These are phyloP conservation scores for Lucilia cuprina DNA, from an alignment of 1,140 invertebrate genomes.

Conservation along the genomic window DNA sequence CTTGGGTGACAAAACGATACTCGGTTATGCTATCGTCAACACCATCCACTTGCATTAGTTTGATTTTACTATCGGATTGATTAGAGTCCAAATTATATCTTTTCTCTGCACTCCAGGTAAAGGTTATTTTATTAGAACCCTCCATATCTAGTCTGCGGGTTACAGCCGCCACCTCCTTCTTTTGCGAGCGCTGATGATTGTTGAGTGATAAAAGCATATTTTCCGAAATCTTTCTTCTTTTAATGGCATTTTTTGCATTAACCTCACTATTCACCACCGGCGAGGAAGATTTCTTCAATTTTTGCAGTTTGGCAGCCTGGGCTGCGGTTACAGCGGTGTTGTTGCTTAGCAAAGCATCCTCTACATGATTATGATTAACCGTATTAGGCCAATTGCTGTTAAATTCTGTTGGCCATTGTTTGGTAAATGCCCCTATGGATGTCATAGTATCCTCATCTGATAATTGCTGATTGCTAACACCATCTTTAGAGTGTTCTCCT, in stretches of 20 bases:
- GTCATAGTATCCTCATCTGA: slow-evolving; percentile 63
- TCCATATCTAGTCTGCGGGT: slow-evolving; percentile 44
- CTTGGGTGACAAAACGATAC: slow-evolving; percentile 55
- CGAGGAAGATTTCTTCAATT: slow-evolving; percentile 52
- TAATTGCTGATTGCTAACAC: slow-evolving; percentile 45
- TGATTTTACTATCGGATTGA: slow-evolving; percentile 66
- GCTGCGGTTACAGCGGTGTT: slow-evolving; percentile 63
- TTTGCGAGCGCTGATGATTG: slow-evolving; percentile 48
- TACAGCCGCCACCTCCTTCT: slow-evolving; percentile 38
- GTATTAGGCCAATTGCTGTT: slow-evolving; percentile 63
- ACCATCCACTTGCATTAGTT: slow-evolving; percentile 77
- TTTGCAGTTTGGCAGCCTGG: slow-evolving; percentile 72
- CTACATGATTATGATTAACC: slow-evolving; percentile 63
- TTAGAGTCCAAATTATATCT: slow-evolving; percentile 43
- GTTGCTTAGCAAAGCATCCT: slow-evolving; percentile 68
- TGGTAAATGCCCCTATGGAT: slow-evolving; percentile 47
- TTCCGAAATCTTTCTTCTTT: slow-evolving; percentile 51
- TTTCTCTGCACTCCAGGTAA: slow-evolving; percentile 62
- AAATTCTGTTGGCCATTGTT: slow-evolving; percentile 43
- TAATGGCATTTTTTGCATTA: slow-evolving; percentile 58
- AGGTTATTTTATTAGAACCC: slow-evolving; percentile 40
- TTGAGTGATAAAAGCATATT: slow-evolving; percentile 64
- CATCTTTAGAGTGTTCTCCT: slow-evolving; percentile 58
- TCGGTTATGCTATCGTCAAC: slow-evolving; percentile 71
- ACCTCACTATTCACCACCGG: slow-evolving; percentile 19